phyloP scores from a whole-genome alignment of 1,140 invertebrate genomes.

The Subanguina moxae region DNA sequence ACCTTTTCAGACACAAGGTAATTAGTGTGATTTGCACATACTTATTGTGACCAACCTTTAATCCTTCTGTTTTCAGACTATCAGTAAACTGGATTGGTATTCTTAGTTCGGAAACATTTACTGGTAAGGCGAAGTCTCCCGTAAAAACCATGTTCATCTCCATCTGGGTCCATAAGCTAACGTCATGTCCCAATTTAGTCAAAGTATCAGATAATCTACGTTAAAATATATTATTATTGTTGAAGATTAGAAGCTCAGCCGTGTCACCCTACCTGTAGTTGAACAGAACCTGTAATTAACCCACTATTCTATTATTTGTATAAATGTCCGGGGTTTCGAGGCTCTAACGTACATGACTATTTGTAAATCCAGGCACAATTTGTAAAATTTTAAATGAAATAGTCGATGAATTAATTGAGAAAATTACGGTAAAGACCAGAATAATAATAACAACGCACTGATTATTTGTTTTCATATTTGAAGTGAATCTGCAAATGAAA shows the following conservation, averaged over 20 bases:
- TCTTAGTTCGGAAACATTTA: slow-evolving; percentile 45
- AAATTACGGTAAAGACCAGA: too few relatives aligned
- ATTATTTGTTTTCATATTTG: too few relatives aligned
- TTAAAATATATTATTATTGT: too few relatives aligned
- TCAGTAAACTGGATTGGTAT: slow-evolving; percentile 57
- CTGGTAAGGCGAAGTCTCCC: slow-evolving; percentile 48
- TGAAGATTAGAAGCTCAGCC: too few relatives aligned
- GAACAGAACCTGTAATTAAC: too few relatives aligned
- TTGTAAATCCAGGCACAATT: slow-evolving; percentile 59
- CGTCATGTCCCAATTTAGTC: slow-evolving; percentile 51
- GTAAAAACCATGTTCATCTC: slow-evolving; percentile 58
- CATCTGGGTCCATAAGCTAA: slow-evolving; percentile 57
- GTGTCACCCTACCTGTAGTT: too few relatives aligned
- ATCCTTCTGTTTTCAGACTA: slow-evolving; percentile 51
- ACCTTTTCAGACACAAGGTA: too few relatives aligned
- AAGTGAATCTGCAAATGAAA: too few relatives aligned
- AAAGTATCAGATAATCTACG: slow-evolving; percentile 51
- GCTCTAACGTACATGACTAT: slow-evolving; percentile 58
- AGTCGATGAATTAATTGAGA: not conserved
- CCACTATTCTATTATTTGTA: too few relatives aligned
- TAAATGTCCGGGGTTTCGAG: slow-evolving; percentile 5
- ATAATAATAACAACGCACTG: too few relatives aligned
- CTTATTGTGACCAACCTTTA: slow-evolving; percentile 43
- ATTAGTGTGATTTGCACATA: not conserved
- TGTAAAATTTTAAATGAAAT: slow-evolving; percentile 44